Conservation (phyloP, 2,113 vertebrate genomes). For the Morone chrysops region DNA sequence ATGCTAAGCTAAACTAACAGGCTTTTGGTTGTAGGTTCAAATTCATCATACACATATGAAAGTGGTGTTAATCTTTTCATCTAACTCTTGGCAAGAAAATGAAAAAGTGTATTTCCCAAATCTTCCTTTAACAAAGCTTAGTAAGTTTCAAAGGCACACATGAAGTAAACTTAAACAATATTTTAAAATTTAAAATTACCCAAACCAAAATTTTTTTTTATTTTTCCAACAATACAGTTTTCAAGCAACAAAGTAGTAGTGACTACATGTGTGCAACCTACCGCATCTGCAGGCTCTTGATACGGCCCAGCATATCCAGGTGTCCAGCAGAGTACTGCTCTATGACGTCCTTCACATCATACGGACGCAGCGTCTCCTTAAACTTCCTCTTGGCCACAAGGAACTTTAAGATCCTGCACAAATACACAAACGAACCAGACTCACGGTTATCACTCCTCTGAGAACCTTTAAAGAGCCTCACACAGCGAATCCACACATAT, state of each 20-base stretch:
- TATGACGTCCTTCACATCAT: slow-evolving; percentile 98
- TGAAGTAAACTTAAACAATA: not conserved
- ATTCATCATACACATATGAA: not conserved
- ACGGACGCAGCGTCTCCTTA: slow-evolving; percentile 96
- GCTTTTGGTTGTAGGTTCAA: too few species aligned
- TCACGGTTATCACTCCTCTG: slow-evolving; percentile 20
- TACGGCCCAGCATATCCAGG: slow-evolving; percentile 97
- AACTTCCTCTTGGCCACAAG: slow-evolving; percentile 99
- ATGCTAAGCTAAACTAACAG: not conserved
- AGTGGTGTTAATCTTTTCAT: not conserved
- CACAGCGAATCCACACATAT: not conserved
- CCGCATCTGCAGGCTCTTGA: slow-evolving; percentile 96
- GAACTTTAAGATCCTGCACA: slow-evolving; percentile 95
- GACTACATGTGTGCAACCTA: slow-evolving; percentile 58
- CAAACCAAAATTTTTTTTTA: not conserved
- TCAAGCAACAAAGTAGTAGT: not conserved
- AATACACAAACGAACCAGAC: slow-evolving; percentile 38
- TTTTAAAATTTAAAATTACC: not conserved
- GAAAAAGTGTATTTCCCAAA: not conserved
- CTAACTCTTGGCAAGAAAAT: not conserved
- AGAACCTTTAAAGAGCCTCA: slow-evolving; percentile 26
- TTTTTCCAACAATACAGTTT: not conserved
- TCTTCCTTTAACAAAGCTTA: not conserved
- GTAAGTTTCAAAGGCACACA: not conserved
- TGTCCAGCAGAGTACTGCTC: slow-evolving; percentile 98